A percentile compares a stretch with the other conserved stretches of the same genome.
These are phyloP conservation scores for Rhynchopsitta pachyrhyncha DNA, from an alignment of 2,113 vertebrate genomes.

Conservation along the genomic window DNA sequence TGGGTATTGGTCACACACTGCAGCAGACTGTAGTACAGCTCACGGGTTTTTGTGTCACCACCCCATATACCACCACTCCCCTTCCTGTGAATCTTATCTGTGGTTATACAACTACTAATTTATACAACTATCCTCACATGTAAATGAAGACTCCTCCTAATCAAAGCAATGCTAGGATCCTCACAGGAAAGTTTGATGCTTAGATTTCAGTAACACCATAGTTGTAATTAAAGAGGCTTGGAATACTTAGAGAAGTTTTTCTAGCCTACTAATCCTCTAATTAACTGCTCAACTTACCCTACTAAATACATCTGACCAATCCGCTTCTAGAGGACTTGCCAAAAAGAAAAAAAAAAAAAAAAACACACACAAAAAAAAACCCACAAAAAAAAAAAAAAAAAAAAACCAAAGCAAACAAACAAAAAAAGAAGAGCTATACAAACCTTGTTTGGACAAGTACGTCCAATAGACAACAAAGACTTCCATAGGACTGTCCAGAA, in stretches of 20 bases:
- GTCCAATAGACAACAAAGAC: neutral
- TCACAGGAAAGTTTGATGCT: neutral
- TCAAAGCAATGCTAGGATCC: neutral
- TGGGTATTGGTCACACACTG: neutral
- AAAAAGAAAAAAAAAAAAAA: neutral
- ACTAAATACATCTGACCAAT: neutral
- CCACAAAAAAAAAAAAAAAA: too few relatives aligned
- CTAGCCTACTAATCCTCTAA: constrained; percentile 22
- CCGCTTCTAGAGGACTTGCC: neutral
- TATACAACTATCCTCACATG: neutral
- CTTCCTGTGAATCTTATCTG: neutral
- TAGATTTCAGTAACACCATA: neutral
- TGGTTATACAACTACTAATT: neutral
- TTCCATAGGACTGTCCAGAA: neutral
- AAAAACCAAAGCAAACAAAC: too few relatives aligned
- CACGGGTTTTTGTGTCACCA: neutral
- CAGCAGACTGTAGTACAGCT: neutral
- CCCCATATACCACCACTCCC: fast-evolving
- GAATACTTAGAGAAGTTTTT: neutral
- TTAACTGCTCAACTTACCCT: constrained; percentile 18
- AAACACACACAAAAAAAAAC: too few relatives aligned
- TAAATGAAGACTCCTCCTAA: neutral
- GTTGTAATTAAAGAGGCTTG: neutral
- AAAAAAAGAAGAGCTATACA: neutral
- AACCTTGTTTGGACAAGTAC: neutral